Base-by-base conservation (phyloP, 2,888 invertebrate genomes). In the Epistrophe eligans region DNA sequence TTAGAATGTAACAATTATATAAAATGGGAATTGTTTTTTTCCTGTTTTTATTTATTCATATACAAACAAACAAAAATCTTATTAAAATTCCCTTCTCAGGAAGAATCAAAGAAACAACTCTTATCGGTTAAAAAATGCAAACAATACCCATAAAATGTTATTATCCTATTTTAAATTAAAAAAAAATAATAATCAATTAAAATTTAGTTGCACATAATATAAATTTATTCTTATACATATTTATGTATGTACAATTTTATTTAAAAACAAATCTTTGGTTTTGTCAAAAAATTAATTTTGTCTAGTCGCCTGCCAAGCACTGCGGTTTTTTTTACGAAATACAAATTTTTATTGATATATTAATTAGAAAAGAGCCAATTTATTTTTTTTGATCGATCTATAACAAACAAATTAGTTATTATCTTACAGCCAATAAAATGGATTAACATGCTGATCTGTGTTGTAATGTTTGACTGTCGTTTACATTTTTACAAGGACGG, bases 401-500 rank as follows among this genome's bases (percentile, higher is more conserved):
- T 64, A 73, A 85, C 64, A 70, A 85, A 85, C 43, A 66, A 66
- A 77, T 70, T 24, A 55, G 40, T n/a, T 43, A 52, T n/a, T 43
- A 66, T 10, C 7, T 71, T 70, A 64, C 71, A 74, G 64, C 58
- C 64, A 60, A 77, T 73, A 70, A 17, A 48, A 57, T 50, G 64
- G 40, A 71, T 64, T 11, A 74, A 62, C 57, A 50, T 79, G 55
- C 43, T 62, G 35, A 55, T 19, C 38, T 76, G 40, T 67, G 48
- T 11, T 50, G 45, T 66, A 66, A 19, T 71, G 55, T 67, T 48
- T 76, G 45, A 38, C 70, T 79, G 72, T 72, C 43, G 28, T 43
- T 52, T 58, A 74, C 70, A 60, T 76, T 84, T 82, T 70, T 50
- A 72, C 58, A 83, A 83, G 87, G 87, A 87, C 87, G 87, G 87